A percentile compares a stretch with the other conserved stretches of the same genome.
Conservation (phyloP, 2,113 vertebrate species). For the Cnemophilus loriae region DNA sequence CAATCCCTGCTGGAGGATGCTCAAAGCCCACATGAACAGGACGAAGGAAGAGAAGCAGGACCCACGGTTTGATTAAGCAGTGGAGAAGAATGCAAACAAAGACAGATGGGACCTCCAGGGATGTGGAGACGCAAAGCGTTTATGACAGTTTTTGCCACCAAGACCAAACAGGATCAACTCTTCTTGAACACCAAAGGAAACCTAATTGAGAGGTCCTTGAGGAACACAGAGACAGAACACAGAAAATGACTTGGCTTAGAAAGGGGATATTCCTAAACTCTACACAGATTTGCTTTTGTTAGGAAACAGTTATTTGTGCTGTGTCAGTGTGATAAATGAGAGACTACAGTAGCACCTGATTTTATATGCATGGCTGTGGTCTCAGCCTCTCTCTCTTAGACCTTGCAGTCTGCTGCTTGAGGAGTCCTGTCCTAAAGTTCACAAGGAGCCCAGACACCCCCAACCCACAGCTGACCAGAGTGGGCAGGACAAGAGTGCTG, state of each 20-base stretch:
- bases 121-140: background rate
- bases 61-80: background rate
- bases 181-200: background rate
- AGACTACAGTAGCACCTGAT: background rate
- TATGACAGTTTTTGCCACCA: background rate
- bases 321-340: conserved; percentile 11
- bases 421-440: background rate
- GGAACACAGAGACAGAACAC: background rate
- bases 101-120: background rate
- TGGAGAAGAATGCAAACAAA: background rate
- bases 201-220: background rate
- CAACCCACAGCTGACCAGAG: background rate
- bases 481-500: background rate
- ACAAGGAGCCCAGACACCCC: background rate
- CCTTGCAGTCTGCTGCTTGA: background rate
- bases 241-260: background rate
- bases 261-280: background rate
- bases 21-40: background rate
- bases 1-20: background rate
- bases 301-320: background rate
- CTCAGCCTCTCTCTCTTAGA: background rate
- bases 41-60: background rate
- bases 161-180: background rate
- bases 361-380: background rate
- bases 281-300: background rate